phyloP scores from a whole-genome alignment of 2,113 vertebrate species.

The Noturus placidus region DNA sequence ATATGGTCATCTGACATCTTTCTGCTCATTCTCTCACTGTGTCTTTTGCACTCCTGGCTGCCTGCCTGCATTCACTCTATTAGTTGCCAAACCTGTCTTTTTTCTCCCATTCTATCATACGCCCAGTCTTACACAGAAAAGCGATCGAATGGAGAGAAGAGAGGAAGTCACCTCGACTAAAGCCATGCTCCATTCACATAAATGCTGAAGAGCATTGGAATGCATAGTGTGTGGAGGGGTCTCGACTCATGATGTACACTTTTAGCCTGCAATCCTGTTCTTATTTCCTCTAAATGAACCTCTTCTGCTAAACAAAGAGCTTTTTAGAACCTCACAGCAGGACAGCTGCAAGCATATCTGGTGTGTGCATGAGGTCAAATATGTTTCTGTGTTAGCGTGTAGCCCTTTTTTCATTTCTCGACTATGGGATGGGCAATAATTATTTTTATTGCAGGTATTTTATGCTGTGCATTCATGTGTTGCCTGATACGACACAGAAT shows the following conservation, averaged over 20 bases:
- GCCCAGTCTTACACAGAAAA: constrained; percentile 21
- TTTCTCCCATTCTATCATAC: constrained; percentile 4
- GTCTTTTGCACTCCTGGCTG: constrained; percentile 39
- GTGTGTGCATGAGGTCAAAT: not conserved
- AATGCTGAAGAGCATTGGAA: not conserved
- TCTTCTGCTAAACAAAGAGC: constrained; percentile 17
- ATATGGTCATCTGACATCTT: constrained; percentile 53
- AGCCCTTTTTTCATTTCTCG: not conserved
- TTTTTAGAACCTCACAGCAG: constrained; percentile 28
- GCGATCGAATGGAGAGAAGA: not conserved
- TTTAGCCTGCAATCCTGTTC: constrained; percentile 22
- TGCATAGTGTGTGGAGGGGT: not conserved
- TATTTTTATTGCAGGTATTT: not conserved
- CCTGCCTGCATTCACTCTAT: constrained; percentile 32
- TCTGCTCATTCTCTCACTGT: constrained; percentile 19
- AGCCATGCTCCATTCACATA: constrained; percentile 1
- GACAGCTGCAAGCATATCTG: not conserved
- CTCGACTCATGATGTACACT: not conserved
- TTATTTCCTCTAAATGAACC: constrained; percentile 20
- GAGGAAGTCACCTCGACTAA: constrained; percentile 4
- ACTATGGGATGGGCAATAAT: not conserved
- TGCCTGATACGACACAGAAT: not conserved
- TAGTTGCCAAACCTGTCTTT: constrained; percentile 30
- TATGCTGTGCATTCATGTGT: not conserved
- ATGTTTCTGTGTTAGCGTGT: not conserved